Base-by-base conservation (phyloP, 2,888 invertebrate species). In the Synergus gifuensis region DNA sequence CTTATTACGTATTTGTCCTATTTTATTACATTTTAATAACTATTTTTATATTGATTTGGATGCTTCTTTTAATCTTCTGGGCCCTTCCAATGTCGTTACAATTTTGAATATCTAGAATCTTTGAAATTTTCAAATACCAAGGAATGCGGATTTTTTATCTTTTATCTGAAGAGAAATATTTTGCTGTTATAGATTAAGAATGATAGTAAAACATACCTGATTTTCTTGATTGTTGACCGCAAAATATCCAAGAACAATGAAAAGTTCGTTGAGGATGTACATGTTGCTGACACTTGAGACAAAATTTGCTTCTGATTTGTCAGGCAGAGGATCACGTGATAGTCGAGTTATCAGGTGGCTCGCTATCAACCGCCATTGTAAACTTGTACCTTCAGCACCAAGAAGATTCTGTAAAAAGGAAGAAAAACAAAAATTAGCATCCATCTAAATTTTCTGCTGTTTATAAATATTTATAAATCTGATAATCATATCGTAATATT, bases 311-410 rank as follows among this genome's bases (percentile, higher is more conserved):
- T 87, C 88, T 77, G 83, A 64, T 69, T 89, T 88, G 76, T 86
- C 86, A 49, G 86, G 81, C 67, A 91, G 79, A 90, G 93, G 87
- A 91, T 94, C 94, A 62, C 94, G 89, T 1, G 91, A 94, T 76
- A 94, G 93, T 86, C 95, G 95, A 93, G 96, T 96, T 84, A 98
- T 94, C 78, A 98, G 93, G 88, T 97, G 95, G 80, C 96, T 96
- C 54, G 96, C 95, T 76, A 98, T 97, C 87, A 98, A 96, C 1
- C 98, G 94, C 93, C 98, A 97, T 92, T 98, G 97, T 60, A 98
- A 93, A 4, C 96, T 97, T 42, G 96, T 96, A 0, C 97, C 97
- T 92, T 98, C 98, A 16, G 96, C 96, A 40, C 96, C 96, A 80
- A 98, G 94, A 11, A 96, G 94, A 87, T 95, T 95, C 96, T 96